Percentiles rank a stretch among this genome's conserved stretches.
Evolutionary conservation across 2,888 invertebrate species (phyloP).

Genomic region (Cetonia aurata): DNA sequence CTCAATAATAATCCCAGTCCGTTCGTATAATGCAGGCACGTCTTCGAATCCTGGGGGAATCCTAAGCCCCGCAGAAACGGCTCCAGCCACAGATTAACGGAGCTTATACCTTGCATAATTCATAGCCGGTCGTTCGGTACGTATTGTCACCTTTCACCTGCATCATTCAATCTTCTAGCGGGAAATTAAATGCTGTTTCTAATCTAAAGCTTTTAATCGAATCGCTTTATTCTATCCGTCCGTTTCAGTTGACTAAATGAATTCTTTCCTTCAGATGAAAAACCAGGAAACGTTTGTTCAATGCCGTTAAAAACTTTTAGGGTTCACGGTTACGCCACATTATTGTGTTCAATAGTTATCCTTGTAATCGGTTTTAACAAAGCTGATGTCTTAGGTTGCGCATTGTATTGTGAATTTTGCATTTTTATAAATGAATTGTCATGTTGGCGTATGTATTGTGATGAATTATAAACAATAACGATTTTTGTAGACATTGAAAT

Average conservation of each 20-base stretch:
- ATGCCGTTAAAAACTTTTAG: not conserved
- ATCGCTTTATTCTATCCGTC: slow-evolving; percentile 25
- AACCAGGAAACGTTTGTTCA: slow-evolving; percentile 2
- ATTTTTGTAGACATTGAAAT: no score
- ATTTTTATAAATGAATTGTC: no score
- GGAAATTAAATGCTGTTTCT: slow-evolving; percentile 37
- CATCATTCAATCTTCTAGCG: slow-evolving; percentile 57
- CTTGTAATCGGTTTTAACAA: no score
- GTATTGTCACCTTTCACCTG: slow-evolving; percentile 62
- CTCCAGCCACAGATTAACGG: slow-evolving; percentile 61
- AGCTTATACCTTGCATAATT: slow-evolving; percentile 63
- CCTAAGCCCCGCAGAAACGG: slow-evolving; percentile 56
- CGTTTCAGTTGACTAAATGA: slow-evolving; percentile 20
- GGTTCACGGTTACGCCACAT: no score
- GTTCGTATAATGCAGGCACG: slow-evolving; percentile 48
- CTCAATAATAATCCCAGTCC: slow-evolving; percentile 42
- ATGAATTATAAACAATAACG: no score
- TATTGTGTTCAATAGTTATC: no score
- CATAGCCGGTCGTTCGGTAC: slow-evolving; percentile 58
- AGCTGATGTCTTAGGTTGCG: no score
- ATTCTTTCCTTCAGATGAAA: slow-evolving; percentile 3
- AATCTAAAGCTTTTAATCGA: slow-evolving; percentile 26
- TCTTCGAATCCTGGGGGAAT: slow-evolving; percentile 55
- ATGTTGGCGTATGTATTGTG: no score
- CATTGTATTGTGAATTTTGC: no score